Evolutionary conservation across 2,113 vertebrate species (phyloP).

Genomic region (Psilopsiagon aurifrons): DNA sequence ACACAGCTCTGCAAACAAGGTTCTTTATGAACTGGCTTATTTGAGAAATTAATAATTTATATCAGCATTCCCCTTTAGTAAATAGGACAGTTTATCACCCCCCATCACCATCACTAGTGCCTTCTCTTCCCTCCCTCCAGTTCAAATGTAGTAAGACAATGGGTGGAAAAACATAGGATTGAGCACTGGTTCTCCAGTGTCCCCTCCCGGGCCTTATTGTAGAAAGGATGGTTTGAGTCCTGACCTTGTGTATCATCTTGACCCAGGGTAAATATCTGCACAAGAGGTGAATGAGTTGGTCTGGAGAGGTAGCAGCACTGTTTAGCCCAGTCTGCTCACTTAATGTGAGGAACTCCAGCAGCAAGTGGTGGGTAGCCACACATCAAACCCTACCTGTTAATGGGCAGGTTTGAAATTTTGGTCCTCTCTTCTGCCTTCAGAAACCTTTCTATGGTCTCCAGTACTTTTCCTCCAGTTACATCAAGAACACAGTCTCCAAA

Average conservation of each 20-base stretch:
- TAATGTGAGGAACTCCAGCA: neutral
- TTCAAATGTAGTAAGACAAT: neutral
- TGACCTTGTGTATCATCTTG: neutral
- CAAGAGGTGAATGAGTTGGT: neutral
- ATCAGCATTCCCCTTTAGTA: neutral
- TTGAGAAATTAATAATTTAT: neutral
- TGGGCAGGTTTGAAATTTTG: neutral
- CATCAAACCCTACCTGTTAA: neutral
- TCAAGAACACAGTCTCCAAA: neutral
- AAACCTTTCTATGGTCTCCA: neutral
- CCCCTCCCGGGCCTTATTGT: rapidly evolving
- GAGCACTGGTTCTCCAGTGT: neutral
- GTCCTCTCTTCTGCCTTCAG: neutral
- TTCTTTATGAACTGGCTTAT: neutral
- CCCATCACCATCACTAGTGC: neutral
- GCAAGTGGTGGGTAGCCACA: neutral
- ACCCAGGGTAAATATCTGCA: neutral
- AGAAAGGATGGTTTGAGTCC: neutral
- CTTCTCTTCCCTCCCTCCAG: neutral
- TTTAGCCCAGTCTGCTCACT: neutral
- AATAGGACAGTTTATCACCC: neutral
- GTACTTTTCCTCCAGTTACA: neutral
- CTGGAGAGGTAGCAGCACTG: neutral
- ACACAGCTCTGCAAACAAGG: neutral
- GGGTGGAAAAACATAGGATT: neutral